Percentiles rank a stretch among this genome's conserved stretches.
Evolutionary conservation across 2,888 invertebrate species (phyloP).

Genomic region (Hypomecis punctinalis): DNA sequence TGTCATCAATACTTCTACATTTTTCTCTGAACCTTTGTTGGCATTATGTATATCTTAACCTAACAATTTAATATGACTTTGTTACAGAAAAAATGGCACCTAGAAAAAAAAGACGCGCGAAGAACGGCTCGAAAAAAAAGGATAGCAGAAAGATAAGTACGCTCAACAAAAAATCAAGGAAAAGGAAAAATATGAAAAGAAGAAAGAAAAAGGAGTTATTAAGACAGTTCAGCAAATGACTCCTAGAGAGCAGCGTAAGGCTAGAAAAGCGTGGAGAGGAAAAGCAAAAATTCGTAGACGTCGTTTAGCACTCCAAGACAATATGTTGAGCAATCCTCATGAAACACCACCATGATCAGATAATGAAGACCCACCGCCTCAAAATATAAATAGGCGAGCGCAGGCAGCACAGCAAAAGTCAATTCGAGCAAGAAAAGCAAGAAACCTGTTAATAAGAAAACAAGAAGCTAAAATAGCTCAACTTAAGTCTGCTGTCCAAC

Average conservation of each 20-base stretch:
- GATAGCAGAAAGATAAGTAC: constrained; percentile 7
- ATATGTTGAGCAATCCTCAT: constrained; percentile 2
- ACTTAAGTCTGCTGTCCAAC: constrained; percentile 28
- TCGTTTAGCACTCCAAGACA: constrained; percentile 24
- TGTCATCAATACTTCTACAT: too few species aligned
- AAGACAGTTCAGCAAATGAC: constrained; percentile 28
- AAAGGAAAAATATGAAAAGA: too few species aligned
- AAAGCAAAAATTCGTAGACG: constrained; percentile 38
- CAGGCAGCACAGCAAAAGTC: constrained; percentile 28
- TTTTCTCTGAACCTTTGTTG: too few species aligned
- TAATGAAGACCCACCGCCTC: constrained; percentile 1
- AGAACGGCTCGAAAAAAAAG: too few species aligned
- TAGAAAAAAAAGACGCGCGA: too few species aligned
- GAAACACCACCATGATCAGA: constrained; percentile 10
- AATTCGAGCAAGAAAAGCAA: constrained; percentile 23
- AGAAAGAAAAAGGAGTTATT: constrained; percentile 2
- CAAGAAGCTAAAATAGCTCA: constrained; percentile 23
- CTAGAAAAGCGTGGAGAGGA: constrained; percentile 38
- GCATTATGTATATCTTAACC: too few species aligned
- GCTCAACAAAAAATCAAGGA: background rate
- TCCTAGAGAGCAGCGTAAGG: constrained; percentile 35
- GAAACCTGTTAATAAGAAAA: constrained; percentile 24
- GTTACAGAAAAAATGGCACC: too few species aligned
- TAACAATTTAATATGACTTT: too few species aligned
- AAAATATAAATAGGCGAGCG: constrained; percentile 4